These are phyloP conservation scores for Talpa occidentalis DNA, from an alignment of 2,113 vertebrate genomes.

Conservation along the genomic window DNA sequence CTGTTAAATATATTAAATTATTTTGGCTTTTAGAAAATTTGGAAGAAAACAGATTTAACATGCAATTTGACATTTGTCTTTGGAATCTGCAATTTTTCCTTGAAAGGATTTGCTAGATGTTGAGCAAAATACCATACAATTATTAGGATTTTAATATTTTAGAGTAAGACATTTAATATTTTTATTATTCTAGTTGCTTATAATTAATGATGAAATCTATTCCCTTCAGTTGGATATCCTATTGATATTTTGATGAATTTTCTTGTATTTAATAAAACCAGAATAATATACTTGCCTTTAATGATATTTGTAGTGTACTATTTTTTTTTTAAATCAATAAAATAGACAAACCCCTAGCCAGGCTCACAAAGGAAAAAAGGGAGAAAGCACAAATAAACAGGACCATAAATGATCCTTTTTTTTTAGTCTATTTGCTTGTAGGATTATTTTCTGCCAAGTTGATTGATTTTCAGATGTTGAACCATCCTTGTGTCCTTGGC, in stretches of 20 bases:
- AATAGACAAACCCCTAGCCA: too few relatives aligned
- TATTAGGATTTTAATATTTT: conserved; percentile 34
- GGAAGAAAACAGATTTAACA: not conserved
- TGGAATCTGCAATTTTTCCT: not conserved
- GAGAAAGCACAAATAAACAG: too few relatives aligned
- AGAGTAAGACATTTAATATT: not conserved
- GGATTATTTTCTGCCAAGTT: too few relatives aligned
- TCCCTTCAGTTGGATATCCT: conserved; percentile 12
- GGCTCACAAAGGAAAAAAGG: too few relatives aligned
- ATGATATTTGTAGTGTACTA: not conserved
- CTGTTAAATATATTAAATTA: not conserved
- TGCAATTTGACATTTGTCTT: not conserved
- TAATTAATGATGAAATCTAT: not conserved
- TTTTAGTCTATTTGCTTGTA: too few relatives aligned
- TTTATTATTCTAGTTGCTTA: conserved; percentile 32
- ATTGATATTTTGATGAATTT: not conserved
- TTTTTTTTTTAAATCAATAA: too few relatives aligned
- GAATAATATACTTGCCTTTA: conserved; percentile 4
- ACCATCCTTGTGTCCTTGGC: too few relatives aligned
- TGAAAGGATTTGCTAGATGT: not conserved
- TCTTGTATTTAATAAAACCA: not conserved
- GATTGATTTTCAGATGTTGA: too few relatives aligned
- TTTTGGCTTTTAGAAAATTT: conserved; percentile 12
- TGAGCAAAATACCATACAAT: not conserved
- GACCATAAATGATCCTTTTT: too few relatives aligned